These are phyloP conservation scores for Chloebia gouldiae DNA, from an alignment of 2,113 vertebrate genomes.

Conservation along the genomic window DNA sequence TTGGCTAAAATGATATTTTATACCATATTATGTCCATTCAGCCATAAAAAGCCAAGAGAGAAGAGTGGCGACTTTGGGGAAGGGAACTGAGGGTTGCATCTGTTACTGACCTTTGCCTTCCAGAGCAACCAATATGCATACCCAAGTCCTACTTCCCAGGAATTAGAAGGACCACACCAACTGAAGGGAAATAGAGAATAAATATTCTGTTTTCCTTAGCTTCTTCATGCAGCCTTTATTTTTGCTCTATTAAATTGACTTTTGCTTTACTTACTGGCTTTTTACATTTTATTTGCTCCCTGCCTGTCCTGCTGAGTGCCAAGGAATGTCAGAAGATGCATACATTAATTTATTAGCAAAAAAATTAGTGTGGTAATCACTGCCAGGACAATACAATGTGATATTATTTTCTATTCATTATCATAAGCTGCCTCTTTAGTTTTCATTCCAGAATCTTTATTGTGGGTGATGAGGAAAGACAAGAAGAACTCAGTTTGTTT, in stretches of 20 bases:
- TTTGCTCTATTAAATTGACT: background rate
- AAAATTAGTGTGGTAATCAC: background rate
- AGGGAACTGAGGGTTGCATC: background rate
- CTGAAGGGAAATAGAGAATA: background rate
- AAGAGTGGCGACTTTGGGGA: background rate
- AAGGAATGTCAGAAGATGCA: background rate
- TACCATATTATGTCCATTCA: background rate
- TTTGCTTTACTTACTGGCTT: background rate
- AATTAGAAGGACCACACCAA: background rate
- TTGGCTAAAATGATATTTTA: background rate
- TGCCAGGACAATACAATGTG: background rate
- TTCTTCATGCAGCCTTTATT: background rate
- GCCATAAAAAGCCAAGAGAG: background rate
- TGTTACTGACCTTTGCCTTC: background rate
- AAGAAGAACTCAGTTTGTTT: background rate
- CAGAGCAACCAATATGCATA: rapidly evolving
- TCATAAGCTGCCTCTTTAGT: background rate
- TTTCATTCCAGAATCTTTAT: background rate
- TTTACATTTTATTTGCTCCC: background rate
- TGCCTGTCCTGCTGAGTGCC: background rate
- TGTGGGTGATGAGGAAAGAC: background rate
- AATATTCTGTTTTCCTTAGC: background rate
- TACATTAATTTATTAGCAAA: background rate
- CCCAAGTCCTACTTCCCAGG: background rate
- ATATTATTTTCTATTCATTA: background rate